Percentiles rank a stretch among this genome's conserved stretches.
phyloP scores from a whole-genome alignment of 2,888 invertebrate species.

The Brachyptera risi region DNA sequence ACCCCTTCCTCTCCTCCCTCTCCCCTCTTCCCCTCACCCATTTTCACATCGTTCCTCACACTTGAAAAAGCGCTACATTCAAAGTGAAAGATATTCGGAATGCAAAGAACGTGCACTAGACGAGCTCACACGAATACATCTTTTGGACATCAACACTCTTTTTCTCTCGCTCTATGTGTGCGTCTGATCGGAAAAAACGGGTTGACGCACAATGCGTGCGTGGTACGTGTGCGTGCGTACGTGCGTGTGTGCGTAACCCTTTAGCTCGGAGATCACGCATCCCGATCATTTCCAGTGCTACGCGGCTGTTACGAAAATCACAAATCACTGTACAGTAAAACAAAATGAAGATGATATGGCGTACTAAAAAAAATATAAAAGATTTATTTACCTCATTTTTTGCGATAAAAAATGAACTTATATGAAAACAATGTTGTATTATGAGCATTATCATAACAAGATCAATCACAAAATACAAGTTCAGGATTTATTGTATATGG shows the following conservation, averaged over 20 bases:
- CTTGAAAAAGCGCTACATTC: background rate
- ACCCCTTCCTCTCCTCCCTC: too few species aligned
- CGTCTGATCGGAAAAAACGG: background rate
- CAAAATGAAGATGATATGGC: too few species aligned
- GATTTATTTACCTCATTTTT: too few species aligned
- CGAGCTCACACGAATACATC: background rate
- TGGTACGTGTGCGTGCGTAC: background rate
- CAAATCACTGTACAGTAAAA: background rate
- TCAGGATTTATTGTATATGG: too few species aligned
- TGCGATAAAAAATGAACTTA: too few species aligned
- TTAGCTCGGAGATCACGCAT: background rate
- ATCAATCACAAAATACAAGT: too few species aligned
- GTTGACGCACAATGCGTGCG: background rate
- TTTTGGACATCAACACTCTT: slow-evolving; percentile 3
- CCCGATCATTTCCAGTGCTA: background rate
- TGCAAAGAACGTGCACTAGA: background rate
- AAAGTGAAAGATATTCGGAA: background rate
- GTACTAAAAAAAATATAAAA: too few species aligned
- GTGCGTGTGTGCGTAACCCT: background rate
- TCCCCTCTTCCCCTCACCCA: too few species aligned
- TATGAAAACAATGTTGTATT: too few species aligned
- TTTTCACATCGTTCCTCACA: too few species aligned
- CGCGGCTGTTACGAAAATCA: background rate
- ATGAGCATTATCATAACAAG: too few species aligned
- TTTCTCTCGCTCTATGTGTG: background rate